Evolutionary conservation across 2,888 invertebrate genomes (phyloP), one percentile per base, ranked within the genome.

Genomic region (Drosophila maculinotata): DNA sequence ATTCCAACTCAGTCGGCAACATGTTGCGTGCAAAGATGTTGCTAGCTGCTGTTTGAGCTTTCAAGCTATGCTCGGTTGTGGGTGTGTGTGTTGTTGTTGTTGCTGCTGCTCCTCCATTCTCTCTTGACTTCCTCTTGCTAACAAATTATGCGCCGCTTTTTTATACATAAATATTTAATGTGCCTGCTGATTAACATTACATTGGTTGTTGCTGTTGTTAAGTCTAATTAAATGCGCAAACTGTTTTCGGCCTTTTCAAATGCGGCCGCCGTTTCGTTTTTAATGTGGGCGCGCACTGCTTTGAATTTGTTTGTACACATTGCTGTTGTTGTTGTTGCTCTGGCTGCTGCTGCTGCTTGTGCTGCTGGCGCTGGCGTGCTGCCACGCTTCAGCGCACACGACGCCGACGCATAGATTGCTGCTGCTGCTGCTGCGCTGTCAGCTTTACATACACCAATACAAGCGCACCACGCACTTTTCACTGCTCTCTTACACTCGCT

Each of bases 201-300:
- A 51, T 56, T 47, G 51, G 48, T 49, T 39, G 35, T 41, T 49
- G 36, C 28, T 60, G 45, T 47, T 66, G 65, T 58, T 48, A 26
- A 63, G 69, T 84, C 79, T 84, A 83, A 84, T 87, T 87, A 84
- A 87, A 84, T 77, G 84, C 65, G 74, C 70, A 81, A 80, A 73
- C 78, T 56, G 56, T 76, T 82, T 76, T 65, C 45, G 70, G 53
- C 57, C 59, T 66, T 82, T 85, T 70, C 14, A 73, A 77, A 79
- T 72, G 73, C 68, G 59, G 64, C 41, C 33, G 63, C 53, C 47
- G 59, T 57, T 68, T 53, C 47, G 51, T 17, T 71, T 79, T 84
- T 81, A 59, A 84, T 81, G 81, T 81, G 81, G 81, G 84, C 81
- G 81, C 82, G 52, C 76, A 74, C 35, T 70, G 74, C 65, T 74